Conservation (phyloP, 2,113 vertebrate species). For the Nibea coibor region DNA sequence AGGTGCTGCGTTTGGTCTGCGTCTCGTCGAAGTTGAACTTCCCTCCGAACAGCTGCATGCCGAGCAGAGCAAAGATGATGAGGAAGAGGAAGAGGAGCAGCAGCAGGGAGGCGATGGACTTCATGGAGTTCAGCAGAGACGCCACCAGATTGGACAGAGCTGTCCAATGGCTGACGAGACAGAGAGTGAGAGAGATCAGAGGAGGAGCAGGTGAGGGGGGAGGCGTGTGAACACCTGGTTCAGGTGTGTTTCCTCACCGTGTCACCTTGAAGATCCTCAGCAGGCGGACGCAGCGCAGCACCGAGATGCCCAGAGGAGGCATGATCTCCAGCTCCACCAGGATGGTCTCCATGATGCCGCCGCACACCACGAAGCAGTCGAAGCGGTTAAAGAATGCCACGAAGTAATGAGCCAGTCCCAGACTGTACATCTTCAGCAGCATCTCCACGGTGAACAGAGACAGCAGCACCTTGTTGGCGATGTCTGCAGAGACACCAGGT, state of each 20-base stretch:
- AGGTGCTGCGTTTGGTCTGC: slow-evolving; percentile 95
- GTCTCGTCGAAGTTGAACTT: slow-evolving; percentile 98
- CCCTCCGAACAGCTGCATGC: slow-evolving; percentile 97
- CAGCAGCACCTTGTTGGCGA: slow-evolving; percentile 93
- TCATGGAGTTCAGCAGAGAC: slow-evolving; percentile 96
- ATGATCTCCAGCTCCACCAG: slow-evolving; percentile 90
- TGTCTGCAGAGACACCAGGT: slow-evolving; percentile 77
- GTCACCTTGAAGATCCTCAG: slow-evolving; percentile 94
- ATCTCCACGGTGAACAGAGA: slow-evolving; percentile 94
- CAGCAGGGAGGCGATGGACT: slow-evolving; percentile 94
- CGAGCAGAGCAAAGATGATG: slow-evolving; percentile 96
- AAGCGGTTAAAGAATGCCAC: slow-evolving; percentile 94
- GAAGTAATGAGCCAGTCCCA: slow-evolving; percentile 89
- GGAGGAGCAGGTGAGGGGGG: accelerated
- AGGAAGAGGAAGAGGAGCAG: slow-evolving; percentile 97
- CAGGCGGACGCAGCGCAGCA: slow-evolving; percentile 92
- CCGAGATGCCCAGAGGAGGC: slow-evolving; percentile 91
- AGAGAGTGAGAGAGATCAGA: slow-evolving; percentile 15
- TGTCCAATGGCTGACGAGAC: slow-evolving; percentile 90
- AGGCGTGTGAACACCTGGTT: accelerated
- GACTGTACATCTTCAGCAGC: slow-evolving; percentile 92
- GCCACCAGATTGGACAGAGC: slow-evolving; percentile 95
- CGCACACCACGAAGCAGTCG: slow-evolving; percentile 95
- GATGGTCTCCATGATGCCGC: slow-evolving; percentile 91
- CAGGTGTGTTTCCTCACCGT: slow-evolving; percentile 76